A percentile compares a stretch with the other conserved stretches of the same genome.
Conservation (phyloP, 2,888 invertebrate species). For the Ophioninae sp. region DNA sequence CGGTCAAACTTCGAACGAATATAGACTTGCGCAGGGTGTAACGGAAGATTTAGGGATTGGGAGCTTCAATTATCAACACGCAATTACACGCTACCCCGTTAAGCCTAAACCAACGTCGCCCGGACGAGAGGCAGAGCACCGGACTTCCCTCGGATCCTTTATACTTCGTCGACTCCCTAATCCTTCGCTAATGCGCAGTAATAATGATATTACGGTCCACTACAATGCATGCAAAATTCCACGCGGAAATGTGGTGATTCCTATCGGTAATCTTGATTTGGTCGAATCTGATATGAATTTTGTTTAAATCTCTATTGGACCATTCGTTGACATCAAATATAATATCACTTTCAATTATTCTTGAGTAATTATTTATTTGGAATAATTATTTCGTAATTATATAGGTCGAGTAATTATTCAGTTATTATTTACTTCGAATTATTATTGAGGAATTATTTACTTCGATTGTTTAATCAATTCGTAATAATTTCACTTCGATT, state of each 20-base stretch:
- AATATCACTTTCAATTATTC: too few relatives aligned
- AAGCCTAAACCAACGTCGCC: slow-evolving; percentile 74
- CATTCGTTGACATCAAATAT: too few relatives aligned
- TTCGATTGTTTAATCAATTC: too few relatives aligned
- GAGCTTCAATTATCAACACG: slow-evolving; percentile 80
- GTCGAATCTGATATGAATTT: too few relatives aligned
- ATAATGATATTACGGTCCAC: slow-evolving; percentile 6
- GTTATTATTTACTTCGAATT: too few relatives aligned
- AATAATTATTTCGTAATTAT: too few relatives aligned
- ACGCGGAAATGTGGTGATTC: background rate
- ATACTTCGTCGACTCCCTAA: slow-evolving; percentile 53
- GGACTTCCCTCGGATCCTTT: slow-evolving; percentile 57
- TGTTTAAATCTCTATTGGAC: too few relatives aligned
- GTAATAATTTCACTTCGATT: too few relatives aligned
- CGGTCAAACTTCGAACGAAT: slow-evolving; percentile 48
- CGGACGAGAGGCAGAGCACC: slow-evolving; percentile 23
- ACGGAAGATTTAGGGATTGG: slow-evolving; percentile 38
- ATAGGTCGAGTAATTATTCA: too few relatives aligned
- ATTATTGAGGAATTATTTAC: too few relatives aligned
- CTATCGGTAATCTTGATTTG: too few relatives aligned
- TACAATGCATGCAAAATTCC: background rate
- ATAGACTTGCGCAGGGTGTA: background rate
- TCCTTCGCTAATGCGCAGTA: slow-evolving; percentile 45
- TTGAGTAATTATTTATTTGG: too few relatives aligned
- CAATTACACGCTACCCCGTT: slow-evolving; percentile 72